Percentiles rank a stretch among this genome's conserved stretches.
Evolutionary conservation across 2,888 invertebrate species (phyloP).

Genomic region (Tenthredo notha): DNA sequence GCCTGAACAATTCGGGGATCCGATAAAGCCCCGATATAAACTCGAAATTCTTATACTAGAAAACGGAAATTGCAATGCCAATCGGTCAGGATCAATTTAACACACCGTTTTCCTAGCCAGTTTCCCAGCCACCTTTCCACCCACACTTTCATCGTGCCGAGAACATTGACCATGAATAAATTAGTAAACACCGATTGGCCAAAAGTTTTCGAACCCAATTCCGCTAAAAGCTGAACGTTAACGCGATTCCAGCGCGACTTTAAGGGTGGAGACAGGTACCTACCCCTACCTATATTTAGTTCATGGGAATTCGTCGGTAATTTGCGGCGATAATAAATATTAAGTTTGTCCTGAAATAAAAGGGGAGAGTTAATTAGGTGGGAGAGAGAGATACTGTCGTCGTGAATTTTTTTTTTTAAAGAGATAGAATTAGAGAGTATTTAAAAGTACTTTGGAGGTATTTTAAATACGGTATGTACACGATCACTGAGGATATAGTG

Average conservation of each 20-base stretch:
- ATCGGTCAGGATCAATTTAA: not conserved
- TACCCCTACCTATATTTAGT: not conserved
- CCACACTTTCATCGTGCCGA: not conserved
- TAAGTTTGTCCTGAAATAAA: not conserved
- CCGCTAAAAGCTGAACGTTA: constrained; percentile 39
- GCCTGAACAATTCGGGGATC: constrained; percentile 22
- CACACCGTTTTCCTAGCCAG: not conserved
- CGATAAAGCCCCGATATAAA: constrained; percentile 18
- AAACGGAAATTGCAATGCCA: not conserved
- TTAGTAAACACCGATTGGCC: constrained; percentile 33
- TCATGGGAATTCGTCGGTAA: not conserved
- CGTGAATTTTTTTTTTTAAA: not conserved
- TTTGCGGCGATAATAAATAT: constrained; percentile 26
- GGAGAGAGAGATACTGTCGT: constrained; percentile 25
- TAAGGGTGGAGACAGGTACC: not conserved
- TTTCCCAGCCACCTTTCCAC: not conserved
- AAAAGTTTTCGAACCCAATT: constrained; percentile 32
- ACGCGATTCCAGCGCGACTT: not conserved
- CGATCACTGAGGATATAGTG: not conserved
- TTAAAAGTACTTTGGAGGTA: not conserved
- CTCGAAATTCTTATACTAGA: constrained; percentile 3
- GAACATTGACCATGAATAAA: constrained; percentile 41
- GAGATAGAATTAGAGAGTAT: not conserved
- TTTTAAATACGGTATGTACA: not conserved
- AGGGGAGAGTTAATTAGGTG: constrained; percentile 21